These are phyloP conservation scores for Romanogobio albipinnatus DNA, from an alignment of 2,113 vertebrate species.

Conservation along the genomic window DNA sequence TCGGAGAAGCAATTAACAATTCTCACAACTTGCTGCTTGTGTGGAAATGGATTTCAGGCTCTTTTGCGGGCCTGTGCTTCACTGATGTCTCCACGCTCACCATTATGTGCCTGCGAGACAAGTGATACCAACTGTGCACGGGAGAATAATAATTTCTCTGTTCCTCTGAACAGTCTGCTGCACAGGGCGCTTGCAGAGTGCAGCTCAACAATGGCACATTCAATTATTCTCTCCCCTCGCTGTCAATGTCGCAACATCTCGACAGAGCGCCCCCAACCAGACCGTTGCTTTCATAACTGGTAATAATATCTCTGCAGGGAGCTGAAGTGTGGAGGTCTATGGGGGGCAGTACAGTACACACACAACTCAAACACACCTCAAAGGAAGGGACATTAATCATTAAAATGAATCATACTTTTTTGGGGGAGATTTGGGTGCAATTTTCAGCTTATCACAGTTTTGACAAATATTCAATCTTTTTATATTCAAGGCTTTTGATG, in stretches of 20 bases:
- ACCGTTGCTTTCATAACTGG: constrained; percentile 32
- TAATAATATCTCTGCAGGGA: constrained; percentile 43
- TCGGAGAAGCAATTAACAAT: constrained; percentile 48
- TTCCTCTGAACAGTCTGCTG: constrained; percentile 26
- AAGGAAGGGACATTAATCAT: neutral
- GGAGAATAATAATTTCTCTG: constrained; percentile 46
- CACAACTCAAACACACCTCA: neutral
- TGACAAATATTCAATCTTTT: neutral
- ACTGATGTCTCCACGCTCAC: constrained; percentile 17
- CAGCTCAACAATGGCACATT: constrained; percentile 40
- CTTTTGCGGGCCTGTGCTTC: neutral
- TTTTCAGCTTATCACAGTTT: constrained; percentile 18
- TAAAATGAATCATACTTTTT: neutral
- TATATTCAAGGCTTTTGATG: neutral
- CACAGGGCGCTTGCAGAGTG: neutral
- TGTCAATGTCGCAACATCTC: constrained; percentile 38
- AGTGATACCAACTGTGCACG: constrained; percentile 40
- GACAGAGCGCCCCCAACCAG: constrained; percentile 21
- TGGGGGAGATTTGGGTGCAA: neutral
- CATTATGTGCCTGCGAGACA: constrained; percentile 36
- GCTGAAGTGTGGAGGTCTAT: constrained; percentile 32
- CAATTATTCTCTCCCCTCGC: constrained; percentile 51
- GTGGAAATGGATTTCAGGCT: constrained; percentile 37
- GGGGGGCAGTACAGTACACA: neutral
- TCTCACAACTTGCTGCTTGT: constrained; percentile 37